A percentile compares a stretch with the other conserved stretches of the same genome.
These are phyloP conservation scores for Drosophila lutescens DNA, from an alignment of 2,888 invertebrate genomes.

Conservation along the genomic window DNA sequence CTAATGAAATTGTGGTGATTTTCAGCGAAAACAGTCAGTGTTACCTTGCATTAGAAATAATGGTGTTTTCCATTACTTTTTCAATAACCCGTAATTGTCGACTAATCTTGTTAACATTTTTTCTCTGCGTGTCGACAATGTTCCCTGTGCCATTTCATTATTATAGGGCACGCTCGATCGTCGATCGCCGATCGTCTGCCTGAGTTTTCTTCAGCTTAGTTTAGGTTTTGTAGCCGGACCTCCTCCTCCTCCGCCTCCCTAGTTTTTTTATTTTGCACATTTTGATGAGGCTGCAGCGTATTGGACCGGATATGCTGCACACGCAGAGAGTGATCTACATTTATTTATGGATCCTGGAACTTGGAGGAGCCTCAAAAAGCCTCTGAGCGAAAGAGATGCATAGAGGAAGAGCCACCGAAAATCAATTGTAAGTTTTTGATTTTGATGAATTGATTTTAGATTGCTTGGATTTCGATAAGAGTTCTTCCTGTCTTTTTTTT, in stretches of 20 bases:
- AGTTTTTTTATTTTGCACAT: constrained; percentile 56
- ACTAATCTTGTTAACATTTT: not conserved
- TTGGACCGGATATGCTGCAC: constrained; percentile 74
- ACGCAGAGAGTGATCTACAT: constrained; percentile 76
- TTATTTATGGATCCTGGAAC: constrained; percentile 81
- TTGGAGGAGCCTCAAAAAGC: not conserved
- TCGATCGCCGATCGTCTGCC: constrained; percentile 41
- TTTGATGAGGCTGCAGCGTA: constrained; percentile 61
- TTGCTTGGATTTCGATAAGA: constrained; percentile 72
- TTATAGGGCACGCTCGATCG: constrained; percentile 63
- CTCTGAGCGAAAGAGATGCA: constrained; percentile 5
- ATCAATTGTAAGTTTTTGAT: constrained; percentile 74
- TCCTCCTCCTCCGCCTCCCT: constrained; percentile 13
- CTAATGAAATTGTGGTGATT: not conserved
- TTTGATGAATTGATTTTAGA: constrained; percentile 81
- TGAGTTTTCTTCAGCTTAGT: constrained; percentile 14
- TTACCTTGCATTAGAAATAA: not conserved
- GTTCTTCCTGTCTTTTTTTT: not conserved
- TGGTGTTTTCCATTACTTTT: too few species aligned
- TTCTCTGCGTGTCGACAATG: constrained; percentile 1
- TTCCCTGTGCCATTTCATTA: constrained; percentile 65
- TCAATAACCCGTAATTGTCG: too few species aligned
- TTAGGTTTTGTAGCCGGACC: constrained; percentile 22
- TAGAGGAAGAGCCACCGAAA: constrained; percentile 45
- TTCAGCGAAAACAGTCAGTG: not conserved